Percentiles rank a stretch among this genome's conserved stretches.
Conservation (phyloP, 2,888 invertebrate genomes). For the Platerodrilus igneus region DNA sequence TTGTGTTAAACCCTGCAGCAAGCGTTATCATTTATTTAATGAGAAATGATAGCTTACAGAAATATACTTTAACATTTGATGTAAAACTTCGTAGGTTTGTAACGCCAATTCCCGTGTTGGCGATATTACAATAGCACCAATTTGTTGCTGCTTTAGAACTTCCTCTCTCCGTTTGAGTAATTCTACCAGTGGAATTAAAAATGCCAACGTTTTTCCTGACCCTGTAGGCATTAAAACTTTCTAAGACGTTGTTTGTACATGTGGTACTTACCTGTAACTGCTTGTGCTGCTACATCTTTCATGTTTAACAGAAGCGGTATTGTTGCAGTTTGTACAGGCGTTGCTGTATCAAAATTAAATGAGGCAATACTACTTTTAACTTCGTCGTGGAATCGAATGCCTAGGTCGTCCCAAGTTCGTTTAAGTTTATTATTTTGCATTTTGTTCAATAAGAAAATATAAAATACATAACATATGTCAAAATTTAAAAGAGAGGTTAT, state of each 20-base stretch:
- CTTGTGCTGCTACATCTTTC: conserved; percentile 97
- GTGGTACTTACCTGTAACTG: conserved; percentile 64
- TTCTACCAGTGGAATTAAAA: conserved; percentile 88
- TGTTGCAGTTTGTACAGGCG: conserved; percentile 73
- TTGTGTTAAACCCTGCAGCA: conserved; percentile 49
- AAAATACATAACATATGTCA: no score
- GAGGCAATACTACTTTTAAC: conserved; percentile 49
- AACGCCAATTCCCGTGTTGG: conserved; percentile 93
- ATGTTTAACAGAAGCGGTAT: conserved; percentile 83
- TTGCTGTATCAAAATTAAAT: conserved; percentile 55
- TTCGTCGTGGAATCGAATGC: conserved; percentile 45
- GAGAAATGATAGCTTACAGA: conserved; percentile 39
- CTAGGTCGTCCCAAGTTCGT: conserved; percentile 52
- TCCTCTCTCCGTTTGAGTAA: conserved; percentile 64
- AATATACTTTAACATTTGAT: conserved; percentile 49
- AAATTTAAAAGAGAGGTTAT: no score
- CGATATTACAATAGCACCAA: conserved; percentile 87
- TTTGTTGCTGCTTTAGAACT: conserved; percentile 65
- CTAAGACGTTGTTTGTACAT: not conserved
- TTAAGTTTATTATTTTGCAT: no score
- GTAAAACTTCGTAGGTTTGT: conserved; percentile 73
- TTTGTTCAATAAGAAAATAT: no score
- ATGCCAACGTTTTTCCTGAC: conserved; percentile 96
- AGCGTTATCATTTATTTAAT: conserved; percentile 1
- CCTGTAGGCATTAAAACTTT: conserved; percentile 50